Evolutionary conservation across 2,797 vertebrate genomes (phyloP), one percentile per base, ranked within the genome.

Genomic region (Phoeniculus purpureus): DNA sequence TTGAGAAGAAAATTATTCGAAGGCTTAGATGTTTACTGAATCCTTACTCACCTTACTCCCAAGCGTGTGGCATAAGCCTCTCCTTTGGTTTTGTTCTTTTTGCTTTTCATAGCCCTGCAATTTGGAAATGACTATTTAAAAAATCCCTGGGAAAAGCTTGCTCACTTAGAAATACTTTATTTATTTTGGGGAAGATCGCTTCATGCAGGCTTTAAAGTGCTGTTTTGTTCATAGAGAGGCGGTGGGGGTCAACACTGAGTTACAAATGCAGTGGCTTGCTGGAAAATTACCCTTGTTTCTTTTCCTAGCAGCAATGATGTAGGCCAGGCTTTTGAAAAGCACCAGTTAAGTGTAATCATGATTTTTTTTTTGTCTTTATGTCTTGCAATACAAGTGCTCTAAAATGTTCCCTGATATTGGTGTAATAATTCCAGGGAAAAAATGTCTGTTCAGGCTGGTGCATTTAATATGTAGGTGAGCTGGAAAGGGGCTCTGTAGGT

Each of bases 191-290:
- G 22, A 81, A 80, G 70, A 79, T 77, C 22, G 7, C 79, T 94
- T 92, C 55, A 70, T 52, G 21, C 34, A 54, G 87, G 20, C 64
- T 94, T 90, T 47, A 61, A 92, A 95, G 76, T 80, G n/a, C 54
- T 75, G 66, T 67, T 89, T 94, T 77, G 1, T 6, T 26, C 29
- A 48, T 18, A n/a, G 19, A 54, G 27, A 27, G 37, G 81, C 32
- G 47, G 77, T 40, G 51, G 32, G 66, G 43, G 15, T 81, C 21
- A n/a, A 75, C 16, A 75, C 20, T 51, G 32, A 79, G 71, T 68
- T 81, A 56, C 6, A 67, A 73, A 72, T 71, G 50, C 58, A 82
- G 1, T 25, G 25, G 20, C 10, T 58, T 20, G 29, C 60, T 87
- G 65, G 45, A 86, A 85, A 77, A 64, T 71, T 29, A 45, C 9